phyloP scores from a whole-genome alignment of 2,797 vertebrate genomes.

The Crax fasciolata region DNA sequence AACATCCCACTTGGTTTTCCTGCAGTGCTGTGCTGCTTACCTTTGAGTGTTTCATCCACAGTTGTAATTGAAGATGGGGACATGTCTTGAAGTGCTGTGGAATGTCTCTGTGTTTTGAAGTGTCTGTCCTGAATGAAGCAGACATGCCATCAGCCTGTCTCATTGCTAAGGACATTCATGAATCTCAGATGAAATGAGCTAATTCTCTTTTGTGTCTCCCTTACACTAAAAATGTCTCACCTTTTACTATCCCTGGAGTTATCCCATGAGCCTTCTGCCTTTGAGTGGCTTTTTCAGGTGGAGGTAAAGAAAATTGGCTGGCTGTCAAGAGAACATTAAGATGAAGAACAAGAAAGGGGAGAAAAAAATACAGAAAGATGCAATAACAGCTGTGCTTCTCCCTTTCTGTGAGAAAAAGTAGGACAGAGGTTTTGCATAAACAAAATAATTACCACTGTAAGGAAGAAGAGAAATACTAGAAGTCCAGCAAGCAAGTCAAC shows the following conservation, averaged over 20 bases:
- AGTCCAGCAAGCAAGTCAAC: background rate
- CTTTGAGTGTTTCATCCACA: background rate
- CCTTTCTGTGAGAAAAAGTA: background rate
- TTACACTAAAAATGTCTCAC: background rate
- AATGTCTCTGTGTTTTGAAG: background rate
- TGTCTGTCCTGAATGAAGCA: background rate
- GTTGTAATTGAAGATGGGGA: background rate
- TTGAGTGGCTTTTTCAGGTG: background rate
- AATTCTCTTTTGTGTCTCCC: background rate
- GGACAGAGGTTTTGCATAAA: background rate
- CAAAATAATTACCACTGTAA: background rate
- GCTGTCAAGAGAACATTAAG: background rate
- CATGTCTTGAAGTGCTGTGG: background rate
- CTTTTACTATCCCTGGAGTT: background rate
- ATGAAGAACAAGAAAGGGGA: background rate
- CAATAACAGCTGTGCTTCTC: background rate
- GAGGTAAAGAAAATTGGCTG: background rate
- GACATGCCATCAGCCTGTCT: background rate
- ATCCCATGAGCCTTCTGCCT: background rate
- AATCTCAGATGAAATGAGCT: background rate
- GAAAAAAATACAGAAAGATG: background rate
- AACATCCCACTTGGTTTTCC: background rate
- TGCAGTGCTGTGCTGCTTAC: background rate
- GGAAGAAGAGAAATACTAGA: background rate
- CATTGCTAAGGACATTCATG: background rate